Conservation (phyloP, 2,888 invertebrate genomes). For the Trisateles emortualis region DNA sequence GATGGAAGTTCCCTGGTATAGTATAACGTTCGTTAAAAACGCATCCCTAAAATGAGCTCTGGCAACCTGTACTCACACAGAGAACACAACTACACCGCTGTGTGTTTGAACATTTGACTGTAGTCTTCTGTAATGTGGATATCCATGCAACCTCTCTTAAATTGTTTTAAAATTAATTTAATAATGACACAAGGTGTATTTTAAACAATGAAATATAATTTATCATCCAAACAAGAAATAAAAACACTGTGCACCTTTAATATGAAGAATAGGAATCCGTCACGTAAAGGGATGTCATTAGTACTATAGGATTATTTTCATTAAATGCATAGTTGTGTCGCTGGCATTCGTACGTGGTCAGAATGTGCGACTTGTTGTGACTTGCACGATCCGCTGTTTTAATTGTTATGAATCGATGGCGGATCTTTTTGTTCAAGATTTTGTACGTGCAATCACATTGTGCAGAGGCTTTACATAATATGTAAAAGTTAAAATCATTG, state of each 20-base stretch:
- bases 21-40: too few species aligned
- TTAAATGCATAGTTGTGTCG: constrained; percentile 69
- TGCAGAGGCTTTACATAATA: not conserved
- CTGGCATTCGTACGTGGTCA: constrained; percentile 58
- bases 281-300: constrained; percentile 68
- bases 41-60: too few species aligned
- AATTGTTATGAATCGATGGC: constrained; percentile 33
- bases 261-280: constrained; percentile 51
- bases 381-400: constrained; percentile 34
- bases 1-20: too few species aligned
- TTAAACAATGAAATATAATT: not conserved
- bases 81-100: too few species aligned
- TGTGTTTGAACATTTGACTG: too few species aligned
- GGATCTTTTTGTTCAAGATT: constrained; percentile 5
- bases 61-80: too few species aligned
- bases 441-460: not conserved
- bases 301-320: constrained; percentile 72
- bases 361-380: constrained; percentile 51
- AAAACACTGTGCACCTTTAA: constrained; percentile 17
- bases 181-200: too few species aligned
- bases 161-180: too few species aligned
- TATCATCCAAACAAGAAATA: not conserved
- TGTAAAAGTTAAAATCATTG: too few species aligned
- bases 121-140: too few species aligned
- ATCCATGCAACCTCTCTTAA: too few species aligned